phyloP scores from a whole-genome alignment of 2,113 vertebrate genomes.

The Calyptommatus sinebrachiatus region DNA sequence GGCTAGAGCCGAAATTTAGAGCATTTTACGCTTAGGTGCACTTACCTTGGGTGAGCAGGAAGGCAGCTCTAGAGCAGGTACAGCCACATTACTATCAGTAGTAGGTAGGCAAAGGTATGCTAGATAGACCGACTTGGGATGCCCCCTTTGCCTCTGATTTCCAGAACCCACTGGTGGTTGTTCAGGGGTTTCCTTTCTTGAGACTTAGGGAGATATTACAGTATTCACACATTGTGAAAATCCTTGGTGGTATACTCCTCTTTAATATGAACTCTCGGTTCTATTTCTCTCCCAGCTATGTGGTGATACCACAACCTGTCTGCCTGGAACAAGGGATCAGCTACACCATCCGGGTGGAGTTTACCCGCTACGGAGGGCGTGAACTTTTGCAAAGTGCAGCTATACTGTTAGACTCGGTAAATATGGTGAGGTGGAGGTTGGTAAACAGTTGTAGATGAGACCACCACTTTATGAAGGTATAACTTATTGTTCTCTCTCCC shows the following conservation, averaged over 20 bases:
- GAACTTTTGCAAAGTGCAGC: slow-evolving; percentile 67
- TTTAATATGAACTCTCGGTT: neutral
- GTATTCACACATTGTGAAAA: neutral
- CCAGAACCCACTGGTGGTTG: too few relatives aligned
- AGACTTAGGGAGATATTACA: neutral
- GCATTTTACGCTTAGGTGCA: too few relatives aligned
- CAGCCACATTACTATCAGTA: neutral
- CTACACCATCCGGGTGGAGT: slow-evolving; percentile 85
- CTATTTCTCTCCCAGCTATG: slow-evolving; percentile 66
- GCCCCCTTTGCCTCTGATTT: neutral
- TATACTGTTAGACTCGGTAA: slow-evolving; percentile 91
- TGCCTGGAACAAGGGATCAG: slow-evolving; percentile 87
- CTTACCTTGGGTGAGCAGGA: neutral
- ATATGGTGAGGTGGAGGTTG: neutral
- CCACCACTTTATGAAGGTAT: accelerated
- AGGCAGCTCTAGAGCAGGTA: too few relatives aligned
- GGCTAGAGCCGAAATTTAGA: too few relatives aligned
- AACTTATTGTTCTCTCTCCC: neutral
- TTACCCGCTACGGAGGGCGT: slow-evolving; percentile 72
- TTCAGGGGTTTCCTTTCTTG: neutral
- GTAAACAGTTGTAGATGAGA: neutral
- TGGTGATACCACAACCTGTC: slow-evolving; percentile 79
- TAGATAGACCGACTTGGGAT: neutral
- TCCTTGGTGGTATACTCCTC: neutral
- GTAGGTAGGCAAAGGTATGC: neutral